Base-by-base conservation (phyloP, 2,888 invertebrate species). In the Timandra comae region DNA sequence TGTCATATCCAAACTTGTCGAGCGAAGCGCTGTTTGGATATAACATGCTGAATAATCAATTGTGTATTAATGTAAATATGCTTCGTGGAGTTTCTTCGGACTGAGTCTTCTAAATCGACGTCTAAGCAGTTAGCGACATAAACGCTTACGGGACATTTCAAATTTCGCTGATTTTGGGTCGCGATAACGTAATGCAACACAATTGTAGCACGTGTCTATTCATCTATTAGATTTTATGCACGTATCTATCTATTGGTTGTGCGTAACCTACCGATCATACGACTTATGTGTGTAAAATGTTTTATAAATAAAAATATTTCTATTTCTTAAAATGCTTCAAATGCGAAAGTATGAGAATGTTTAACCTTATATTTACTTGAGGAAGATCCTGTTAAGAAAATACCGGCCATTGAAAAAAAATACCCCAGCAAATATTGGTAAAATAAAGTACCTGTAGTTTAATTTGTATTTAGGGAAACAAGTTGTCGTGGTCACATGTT, bases 1-100 rank as follows among this genome's bases (percentile, higher is more conserved):
- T 84, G 82, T 82, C 78, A 77, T 75, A 72, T 64, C 79, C 79
- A 76, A 78, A 79, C 56, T 55, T 43, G 75, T 66, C 55, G 43
- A 50, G 46, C 44, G 49, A 52, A 63, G 56, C 61, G 58, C 43
- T 49, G 56, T 46, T 52, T 51, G 43, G 44, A 52, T 47, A 38
- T 26, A 33, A 61, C 59, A 65, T 49, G 66, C 65, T 72, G 80
- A 78, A 80, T 82, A 43, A 46, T 53, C 70, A 72, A 79, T 78
- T 52, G 64, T 26, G 49, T 63, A 68, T 72, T 75, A 76, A 80
- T 81, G 74, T 62, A 67, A 78, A 80, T 75, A 52, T 32, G 58
- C 9, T 22, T 22, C 22, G 22, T 22, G 22, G 2, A 22, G 22
- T 22, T 22, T 22, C 1, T 6, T 22, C 4, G 16, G 6, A 6